Percentiles rank a stretch among this genome's conserved stretches.
phyloP scores from a whole-genome alignment of 2,888 invertebrate species.

The Ennomos fuscantarius region DNA sequence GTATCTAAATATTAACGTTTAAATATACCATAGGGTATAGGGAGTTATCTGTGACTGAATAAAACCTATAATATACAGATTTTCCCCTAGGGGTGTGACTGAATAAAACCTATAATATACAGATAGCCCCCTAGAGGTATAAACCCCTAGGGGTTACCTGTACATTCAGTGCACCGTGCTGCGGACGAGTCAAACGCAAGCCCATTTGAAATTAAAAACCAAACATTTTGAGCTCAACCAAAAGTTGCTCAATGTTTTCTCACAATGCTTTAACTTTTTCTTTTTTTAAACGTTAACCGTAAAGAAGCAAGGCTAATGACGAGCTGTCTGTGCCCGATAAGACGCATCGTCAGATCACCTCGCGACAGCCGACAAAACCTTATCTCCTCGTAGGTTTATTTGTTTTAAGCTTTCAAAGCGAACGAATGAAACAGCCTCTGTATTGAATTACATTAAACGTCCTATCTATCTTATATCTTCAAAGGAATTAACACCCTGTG shows the following conservation, averaged over 20 bases:
- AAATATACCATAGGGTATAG: no score
- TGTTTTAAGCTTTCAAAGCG: slow-evolving; percentile 82
- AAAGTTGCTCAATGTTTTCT: slow-evolving; percentile 6
- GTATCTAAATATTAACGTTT: no score
- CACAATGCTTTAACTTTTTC: not conserved
- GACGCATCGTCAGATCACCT: slow-evolving; percentile 70
- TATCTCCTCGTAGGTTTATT: slow-evolving; percentile 80
- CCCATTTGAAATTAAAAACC: no score
- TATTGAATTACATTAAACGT: slow-evolving; percentile 56
- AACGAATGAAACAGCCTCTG: slow-evolving; percentile 78
- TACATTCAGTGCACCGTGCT: no score
- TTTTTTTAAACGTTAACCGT: slow-evolving; percentile 36
- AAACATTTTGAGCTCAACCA: not conserved
- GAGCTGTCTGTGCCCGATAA: slow-evolving; percentile 47
- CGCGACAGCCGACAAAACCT: slow-evolving; percentile 70
- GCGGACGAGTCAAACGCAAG: no score
- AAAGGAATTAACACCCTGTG: slow-evolving; percentile 37
- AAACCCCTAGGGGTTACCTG: no score
- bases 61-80: no score
- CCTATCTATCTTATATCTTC: slow-evolving; percentile 31
- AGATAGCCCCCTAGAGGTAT: no score
- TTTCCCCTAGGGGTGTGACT: no score
- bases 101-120: no score
- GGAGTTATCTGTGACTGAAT: no score
- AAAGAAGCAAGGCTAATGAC: slow-evolving; percentile 38